Conservation (phyloP, 2,113 vertebrate genomes). For the Hucho hucho region DNA sequence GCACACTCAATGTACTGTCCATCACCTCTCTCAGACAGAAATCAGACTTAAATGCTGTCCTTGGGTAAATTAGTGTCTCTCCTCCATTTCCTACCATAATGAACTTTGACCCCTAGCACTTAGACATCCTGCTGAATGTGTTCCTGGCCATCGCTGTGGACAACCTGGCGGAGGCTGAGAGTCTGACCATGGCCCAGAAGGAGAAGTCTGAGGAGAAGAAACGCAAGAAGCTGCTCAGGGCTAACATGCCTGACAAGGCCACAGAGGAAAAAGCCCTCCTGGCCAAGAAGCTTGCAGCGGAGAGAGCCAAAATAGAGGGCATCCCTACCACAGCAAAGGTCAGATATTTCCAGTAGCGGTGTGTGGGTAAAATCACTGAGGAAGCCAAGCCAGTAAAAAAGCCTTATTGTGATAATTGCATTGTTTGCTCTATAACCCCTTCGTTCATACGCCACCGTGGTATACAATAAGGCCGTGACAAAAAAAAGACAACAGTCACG, state of each 20-base stretch:
- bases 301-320: conserved; percentile 84
- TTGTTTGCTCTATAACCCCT: too few relatives aligned
- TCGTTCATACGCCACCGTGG: too few relatives aligned
- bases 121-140: conserved; percentile 91
- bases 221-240: conserved; percentile 82
- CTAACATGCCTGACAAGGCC: conserved; percentile 78
- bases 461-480: too few relatives aligned
- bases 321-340: conserved; percentile 93
- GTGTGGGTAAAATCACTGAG: too few relatives aligned
- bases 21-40: too few relatives aligned
- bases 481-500: too few relatives aligned
- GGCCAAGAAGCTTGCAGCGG: conserved; percentile 85
- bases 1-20: too few relatives aligned
- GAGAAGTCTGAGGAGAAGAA: conserved; percentile 89
- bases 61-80: background rate
- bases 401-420: too few relatives aligned
- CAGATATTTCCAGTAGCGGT: conserved; percentile 9
- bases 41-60: background rate
- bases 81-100: conserved; percentile 7
- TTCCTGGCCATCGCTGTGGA: conserved; percentile 93
- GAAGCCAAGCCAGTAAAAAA: too few relatives aligned
- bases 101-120: conserved; percentile 60
- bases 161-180: conserved; percentile 91
- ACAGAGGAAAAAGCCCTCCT: conserved; percentile 83
- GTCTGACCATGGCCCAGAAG: conserved; percentile 89